Evolutionary conservation across 2,888 invertebrate genomes (phyloP).

Genomic region (Ferrisia virgata): DNA sequence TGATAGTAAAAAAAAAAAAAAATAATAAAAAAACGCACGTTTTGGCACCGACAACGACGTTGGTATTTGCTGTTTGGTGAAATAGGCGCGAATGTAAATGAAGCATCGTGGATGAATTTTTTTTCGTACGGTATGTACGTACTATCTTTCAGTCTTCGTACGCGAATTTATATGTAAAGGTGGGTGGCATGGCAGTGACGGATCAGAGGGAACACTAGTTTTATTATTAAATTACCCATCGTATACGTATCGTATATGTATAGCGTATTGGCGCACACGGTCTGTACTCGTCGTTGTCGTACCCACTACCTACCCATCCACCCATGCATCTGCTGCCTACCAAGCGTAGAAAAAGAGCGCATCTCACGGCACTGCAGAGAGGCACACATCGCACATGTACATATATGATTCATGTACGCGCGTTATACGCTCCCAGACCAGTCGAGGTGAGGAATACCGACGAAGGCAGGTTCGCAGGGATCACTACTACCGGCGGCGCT

Average conservation of each 20-base stretch:
- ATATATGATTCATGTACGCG: background rate
- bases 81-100: background rate
- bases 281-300: background rate
- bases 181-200: background rate
- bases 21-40: background rate
- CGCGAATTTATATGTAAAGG: background rate
- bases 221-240: background rate
- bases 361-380: background rate
- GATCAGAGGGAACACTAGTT: background rate
- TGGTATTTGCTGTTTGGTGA: background rate
- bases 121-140: too few species aligned
- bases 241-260: background rate
- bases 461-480: background rate
- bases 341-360: background rate
- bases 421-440: background rate
- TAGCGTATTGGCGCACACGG: background rate
- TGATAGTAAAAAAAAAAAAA: too few species aligned
- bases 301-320: too few species aligned
- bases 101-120: background rate
- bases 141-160: background rate
- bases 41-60: background rate
- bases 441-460: too few species aligned
- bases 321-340: too few species aligned
- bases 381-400: conserved; percentile 3
- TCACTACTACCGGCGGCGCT: background rate